Conservation (phyloP, 1,140 invertebrate species). For the Ptiloglossa arizonensis region DNA sequence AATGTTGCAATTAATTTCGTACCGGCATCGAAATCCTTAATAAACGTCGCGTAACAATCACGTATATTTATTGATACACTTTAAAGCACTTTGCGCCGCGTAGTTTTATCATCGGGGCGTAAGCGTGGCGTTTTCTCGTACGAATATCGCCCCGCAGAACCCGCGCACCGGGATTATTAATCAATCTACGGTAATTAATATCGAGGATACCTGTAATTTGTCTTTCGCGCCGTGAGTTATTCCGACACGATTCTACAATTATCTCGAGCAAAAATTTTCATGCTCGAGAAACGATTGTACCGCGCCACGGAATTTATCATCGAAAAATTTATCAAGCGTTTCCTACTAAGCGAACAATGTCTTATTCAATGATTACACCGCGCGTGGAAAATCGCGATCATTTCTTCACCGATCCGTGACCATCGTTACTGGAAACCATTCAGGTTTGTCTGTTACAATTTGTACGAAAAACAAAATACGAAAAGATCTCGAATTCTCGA, state of each 20-base stretch:
- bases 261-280: background rate
- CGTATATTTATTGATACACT: constrained; percentile 5
- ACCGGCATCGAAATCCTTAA: constrained; percentile 2
- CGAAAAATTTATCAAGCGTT: background rate
- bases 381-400: no score
- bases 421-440: no score
- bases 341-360: no score
- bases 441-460: no score
- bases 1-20: constrained; percentile 3
- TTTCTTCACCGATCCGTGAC: no score
- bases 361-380: no score
- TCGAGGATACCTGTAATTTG: background rate
- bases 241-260: background rate
- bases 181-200: background rate
- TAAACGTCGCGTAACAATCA: constrained; percentile 14
- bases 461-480: no score
- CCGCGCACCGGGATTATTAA: background rate
- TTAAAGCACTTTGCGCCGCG: background rate
- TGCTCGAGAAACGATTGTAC: background rate
- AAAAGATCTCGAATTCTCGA: no score
- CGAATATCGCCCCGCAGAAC: background rate
- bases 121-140: background rate
- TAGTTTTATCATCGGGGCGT: background rate
- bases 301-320: background rate
- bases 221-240: background rate